Percentiles rank a stretch among this genome's conserved stretches.
These are phyloP conservation scores for Sylvilagus bachmani DNA, from an alignment of 2,113 vertebrate genomes.

Conservation along the genomic window DNA sequence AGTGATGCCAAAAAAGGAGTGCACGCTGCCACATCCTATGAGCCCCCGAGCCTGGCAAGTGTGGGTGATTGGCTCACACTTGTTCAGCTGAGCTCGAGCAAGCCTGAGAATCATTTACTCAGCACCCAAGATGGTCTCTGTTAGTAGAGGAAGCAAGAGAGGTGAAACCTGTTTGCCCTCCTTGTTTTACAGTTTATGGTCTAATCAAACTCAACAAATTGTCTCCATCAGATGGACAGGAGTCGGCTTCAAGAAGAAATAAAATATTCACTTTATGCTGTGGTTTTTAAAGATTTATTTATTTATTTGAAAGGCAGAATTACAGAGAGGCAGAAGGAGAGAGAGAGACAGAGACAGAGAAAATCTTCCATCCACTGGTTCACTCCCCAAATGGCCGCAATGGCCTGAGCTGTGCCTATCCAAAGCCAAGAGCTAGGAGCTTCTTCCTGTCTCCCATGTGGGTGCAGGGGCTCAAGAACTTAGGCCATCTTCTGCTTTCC, in stretches of 20 bases:
- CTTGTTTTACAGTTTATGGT: conserved; percentile 42
- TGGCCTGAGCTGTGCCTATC: too few relatives aligned
- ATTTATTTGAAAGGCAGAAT: too few relatives aligned
- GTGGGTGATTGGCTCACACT: not conserved
- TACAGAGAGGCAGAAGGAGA: too few relatives aligned
- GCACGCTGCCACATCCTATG: not conserved
- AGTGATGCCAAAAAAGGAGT: not conserved
- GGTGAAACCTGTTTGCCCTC: not conserved
- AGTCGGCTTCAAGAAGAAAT: not conserved
- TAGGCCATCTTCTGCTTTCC: too few relatives aligned
- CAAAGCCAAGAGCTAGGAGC: too few relatives aligned
- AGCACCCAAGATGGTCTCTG: not conserved
- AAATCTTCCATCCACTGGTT: too few relatives aligned
- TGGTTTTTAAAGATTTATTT: too few relatives aligned
- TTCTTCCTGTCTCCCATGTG: too few relatives aligned
- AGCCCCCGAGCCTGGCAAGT: not conserved
- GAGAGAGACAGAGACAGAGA: too few relatives aligned
- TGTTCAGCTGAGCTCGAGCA: not conserved
- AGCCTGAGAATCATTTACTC: conserved; percentile 22
- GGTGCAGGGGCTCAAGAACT: too few relatives aligned
- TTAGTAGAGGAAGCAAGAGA: conserved; percentile 16
- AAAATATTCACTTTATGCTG: too few relatives aligned
- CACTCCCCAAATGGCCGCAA: too few relatives aligned
- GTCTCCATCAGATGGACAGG: conserved; percentile 46
- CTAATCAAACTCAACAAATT: conserved; percentile 38